Evolutionary conservation across 2,888 invertebrate genomes (phyloP), one percentile per base, ranked within the genome.

Genomic region (Rosalia funebris): DNA sequence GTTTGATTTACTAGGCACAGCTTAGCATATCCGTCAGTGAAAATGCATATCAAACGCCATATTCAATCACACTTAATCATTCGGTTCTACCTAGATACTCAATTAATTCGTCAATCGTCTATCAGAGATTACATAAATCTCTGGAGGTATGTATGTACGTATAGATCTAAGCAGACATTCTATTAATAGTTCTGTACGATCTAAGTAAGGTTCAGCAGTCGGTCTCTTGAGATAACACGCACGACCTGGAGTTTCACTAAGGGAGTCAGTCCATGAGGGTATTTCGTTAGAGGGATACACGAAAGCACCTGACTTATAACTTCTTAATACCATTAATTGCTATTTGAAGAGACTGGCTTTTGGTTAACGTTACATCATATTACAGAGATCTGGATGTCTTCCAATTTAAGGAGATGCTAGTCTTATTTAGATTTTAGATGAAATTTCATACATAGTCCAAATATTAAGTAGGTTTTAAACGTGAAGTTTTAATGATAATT

Each of bases 221-320:
- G 37, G 4, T 37, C 48, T 34, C 36, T 20, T 17, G 12, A 19
- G 48, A 48, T 19, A 34, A 36, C 48, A 36, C 36, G 37, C 48
- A 48, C 48, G 48, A 48, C 12, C 37, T 20, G 36, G 48, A 34
- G 37, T 37, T 19, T 31, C 36, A 36, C 19, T 11, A 36, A 48
- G 37, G 48, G 37, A 19, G 48, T 17, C 48, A 17, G n/a, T 14
- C 7, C 7, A 25, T 25, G 12, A 48, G 48, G 48, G 34, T 19
- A 34, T 48, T 17, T 48, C 48, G 11, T 19, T 37, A 12, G 17
- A 19, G 34, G 48, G 42, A 25, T 32, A 53, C 52, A 41, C 52
- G 41, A 36, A 41, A 42, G n/a, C 52, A 53, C 52, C 52, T 53
- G 52, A 53, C 52, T 53, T 42, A 53, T 53, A 53, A 53, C 42